Percentiles rank a stretch among this genome's conserved stretches.
Evolutionary conservation across 2,113 vertebrate species (phyloP).

Genomic region (Blennius ocellaris): DNA sequence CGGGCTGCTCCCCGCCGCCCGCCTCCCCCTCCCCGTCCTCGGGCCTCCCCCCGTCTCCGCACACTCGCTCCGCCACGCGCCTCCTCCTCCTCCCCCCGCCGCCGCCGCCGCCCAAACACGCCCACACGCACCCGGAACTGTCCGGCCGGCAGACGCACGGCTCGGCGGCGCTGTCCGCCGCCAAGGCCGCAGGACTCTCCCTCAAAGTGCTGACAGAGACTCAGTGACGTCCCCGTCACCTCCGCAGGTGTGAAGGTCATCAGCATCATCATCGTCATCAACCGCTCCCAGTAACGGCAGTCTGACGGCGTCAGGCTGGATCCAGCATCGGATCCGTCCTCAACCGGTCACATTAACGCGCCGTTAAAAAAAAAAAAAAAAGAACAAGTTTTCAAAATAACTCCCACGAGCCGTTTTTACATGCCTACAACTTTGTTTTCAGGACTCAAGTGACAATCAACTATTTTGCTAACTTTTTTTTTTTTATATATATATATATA

Average conservation of each 20-base stretch:
- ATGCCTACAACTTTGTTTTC: background rate
- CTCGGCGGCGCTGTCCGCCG: slow-evolving; percentile 68
- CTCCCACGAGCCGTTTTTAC: background rate
- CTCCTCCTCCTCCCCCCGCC: slow-evolving; percentile 19
- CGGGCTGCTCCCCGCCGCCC: slow-evolving; percentile 80
- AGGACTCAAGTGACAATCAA: slow-evolving; percentile 49
- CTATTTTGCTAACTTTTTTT: slow-evolving; percentile 10
- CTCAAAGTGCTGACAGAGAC: slow-evolving; percentile 78
- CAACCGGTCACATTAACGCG: background rate
- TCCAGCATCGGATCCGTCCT: background rate
- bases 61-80: slow-evolving; percentile 67
- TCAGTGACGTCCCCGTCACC: slow-evolving; percentile 44
- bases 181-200: slow-evolving; percentile 78
- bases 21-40: slow-evolving; percentile 76
- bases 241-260: too few relatives aligned
- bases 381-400: background rate
- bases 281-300: too few relatives aligned
- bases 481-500: too few relatives aligned
- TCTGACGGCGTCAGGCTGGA: too few relatives aligned
- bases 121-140: slow-evolving; percentile 73
- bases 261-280: too few relatives aligned
- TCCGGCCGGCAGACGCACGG: slow-evolving; percentile 57
- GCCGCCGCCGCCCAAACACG: slow-evolving; percentile 52
- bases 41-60: slow-evolving; percentile 71
- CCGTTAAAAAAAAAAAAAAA: background rate